These are phyloP conservation scores for Cosmopolites sordidus DNA, from an alignment of 2,888 invertebrate genomes.

Conservation along the genomic window DNA sequence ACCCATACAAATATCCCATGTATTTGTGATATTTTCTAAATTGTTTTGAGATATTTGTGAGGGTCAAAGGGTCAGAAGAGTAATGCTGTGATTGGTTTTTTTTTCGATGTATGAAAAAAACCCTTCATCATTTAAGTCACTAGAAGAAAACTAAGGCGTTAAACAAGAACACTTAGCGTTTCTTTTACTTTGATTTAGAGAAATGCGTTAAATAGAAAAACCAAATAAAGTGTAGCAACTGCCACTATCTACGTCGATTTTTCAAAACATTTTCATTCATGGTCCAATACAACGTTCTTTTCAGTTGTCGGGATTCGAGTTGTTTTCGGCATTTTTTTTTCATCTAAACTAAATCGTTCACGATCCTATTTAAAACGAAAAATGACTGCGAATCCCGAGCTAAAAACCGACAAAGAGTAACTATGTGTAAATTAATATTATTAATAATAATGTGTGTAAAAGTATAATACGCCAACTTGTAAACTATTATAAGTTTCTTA, in stretches of 20 bases:
- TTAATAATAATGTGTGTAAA: slow-evolving; percentile 14
- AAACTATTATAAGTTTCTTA: slow-evolving; percentile 19
- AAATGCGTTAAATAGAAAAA: no score
- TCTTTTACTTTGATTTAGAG: no score
- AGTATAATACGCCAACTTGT: slow-evolving; percentile 21
- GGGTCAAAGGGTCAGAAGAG: slow-evolving; percentile 4
- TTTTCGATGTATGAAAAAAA: slow-evolving; percentile 2
- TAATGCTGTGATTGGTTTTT: slow-evolving; percentile 14
- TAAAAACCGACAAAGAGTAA: slow-evolving; percentile 3
- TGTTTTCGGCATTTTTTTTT: no score
- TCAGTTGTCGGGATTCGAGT: no score
- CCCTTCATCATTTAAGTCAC: slow-evolving; percentile 3
- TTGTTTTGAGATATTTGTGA: slow-evolving; percentile 15
- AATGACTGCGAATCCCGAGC: no score
- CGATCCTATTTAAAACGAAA: no score
- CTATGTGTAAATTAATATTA: slow-evolving; percentile 13
- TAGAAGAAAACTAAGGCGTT: background rate
- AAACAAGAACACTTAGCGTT: no score
- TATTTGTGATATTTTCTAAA: slow-evolving; percentile 17
- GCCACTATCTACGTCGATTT: no score
- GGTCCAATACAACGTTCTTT: no score
- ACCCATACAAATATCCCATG: slow-evolving; percentile 12
- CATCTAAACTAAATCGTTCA: no score
- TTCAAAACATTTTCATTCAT: no score
- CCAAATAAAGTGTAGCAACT: slow-evolving; percentile 1